phyloP scores from a whole-genome alignment of 2,797 vertebrate species.

The Cyclopterus lumpus region DNA sequence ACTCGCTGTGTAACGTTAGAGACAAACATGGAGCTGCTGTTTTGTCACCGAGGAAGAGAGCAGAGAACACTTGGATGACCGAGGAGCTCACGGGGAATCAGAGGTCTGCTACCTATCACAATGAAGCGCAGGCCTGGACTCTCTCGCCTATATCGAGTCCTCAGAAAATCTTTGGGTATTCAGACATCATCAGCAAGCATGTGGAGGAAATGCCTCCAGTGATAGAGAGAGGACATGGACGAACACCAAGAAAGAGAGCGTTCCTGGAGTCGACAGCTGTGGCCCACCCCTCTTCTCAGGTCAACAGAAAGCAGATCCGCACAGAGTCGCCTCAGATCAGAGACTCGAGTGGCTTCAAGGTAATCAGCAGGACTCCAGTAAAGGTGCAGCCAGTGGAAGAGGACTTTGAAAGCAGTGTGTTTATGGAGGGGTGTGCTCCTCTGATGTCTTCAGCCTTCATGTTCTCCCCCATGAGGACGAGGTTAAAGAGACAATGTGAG shows the following conservation, averaged over 20 bases:
- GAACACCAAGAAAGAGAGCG: background rate
- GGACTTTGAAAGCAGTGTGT: background rate
- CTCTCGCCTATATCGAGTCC: constrained; percentile 78
- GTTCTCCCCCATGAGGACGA: constrained; percentile 54
- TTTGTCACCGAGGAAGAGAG: constrained; percentile 30
- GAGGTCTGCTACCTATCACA: background rate
- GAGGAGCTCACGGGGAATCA: constrained; percentile 27
- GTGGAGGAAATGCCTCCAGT: background rate
- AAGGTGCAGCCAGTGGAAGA: background rate
- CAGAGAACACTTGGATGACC: background rate
- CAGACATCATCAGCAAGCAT: background rate
- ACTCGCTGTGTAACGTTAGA: background rate
- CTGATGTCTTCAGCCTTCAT: constrained; percentile 20
- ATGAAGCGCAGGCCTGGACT: constrained; percentile 64
- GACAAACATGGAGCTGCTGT: background rate
- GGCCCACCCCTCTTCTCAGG: background rate
- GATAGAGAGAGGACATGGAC: background rate
- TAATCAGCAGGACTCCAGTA: constrained; percentile 33
- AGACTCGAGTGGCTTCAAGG: background rate
- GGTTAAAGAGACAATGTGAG: constrained; percentile 48
- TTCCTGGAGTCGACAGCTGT: constrained; percentile 46
- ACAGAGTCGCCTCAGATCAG: background rate
- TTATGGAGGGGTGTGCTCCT: background rate
- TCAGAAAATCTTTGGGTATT: constrained; percentile 16
- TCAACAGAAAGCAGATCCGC: background rate